phyloP scores from a whole-genome alignment of 2,797 vertebrate species.

The Acanthurus lineatus region DNA sequence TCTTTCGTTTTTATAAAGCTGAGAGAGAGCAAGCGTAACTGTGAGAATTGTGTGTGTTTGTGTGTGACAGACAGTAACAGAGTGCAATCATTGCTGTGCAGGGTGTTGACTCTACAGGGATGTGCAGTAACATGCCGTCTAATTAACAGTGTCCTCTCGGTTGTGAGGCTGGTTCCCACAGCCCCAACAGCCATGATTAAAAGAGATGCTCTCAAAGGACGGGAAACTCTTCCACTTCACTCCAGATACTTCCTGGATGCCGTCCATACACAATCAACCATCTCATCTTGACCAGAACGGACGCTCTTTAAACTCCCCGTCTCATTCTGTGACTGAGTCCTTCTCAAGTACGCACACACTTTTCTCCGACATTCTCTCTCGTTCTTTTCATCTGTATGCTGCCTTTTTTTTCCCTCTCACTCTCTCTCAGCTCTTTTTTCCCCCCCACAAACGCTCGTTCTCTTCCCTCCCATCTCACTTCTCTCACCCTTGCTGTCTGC shows the following conservation, averaged over 20 bases:
- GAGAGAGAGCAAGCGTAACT: conserved; percentile 4
- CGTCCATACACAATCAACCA: conserved; percentile 67
- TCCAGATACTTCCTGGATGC: conserved; percentile 75
- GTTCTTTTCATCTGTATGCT: conserved; percentile 66
- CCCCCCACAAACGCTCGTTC: conserved; percentile 56
- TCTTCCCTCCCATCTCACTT: conserved; percentile 64
- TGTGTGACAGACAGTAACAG: conserved; percentile 42
- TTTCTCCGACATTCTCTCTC: conserved; percentile 55
- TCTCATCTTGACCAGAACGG: conserved; percentile 77
- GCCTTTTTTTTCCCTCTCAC: conserved; percentile 7
- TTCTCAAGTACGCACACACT: conserved; percentile 51
- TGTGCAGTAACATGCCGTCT: conserved; percentile 78
- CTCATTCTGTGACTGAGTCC: conserved; percentile 57
- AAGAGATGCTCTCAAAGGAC: conserved; percentile 80
- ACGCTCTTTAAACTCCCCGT: conserved; percentile 69
- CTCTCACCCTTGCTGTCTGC: conserved; percentile 74
- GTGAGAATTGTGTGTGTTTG: conserved; percentile 39
- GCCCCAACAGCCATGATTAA: conserved; percentile 81
- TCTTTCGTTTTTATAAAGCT: not conserved
- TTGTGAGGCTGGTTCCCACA: conserved; percentile 72
- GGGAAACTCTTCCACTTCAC: conserved; percentile 70
- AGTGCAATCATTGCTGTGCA: conserved; percentile 60
- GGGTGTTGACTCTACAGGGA: conserved; percentile 80
- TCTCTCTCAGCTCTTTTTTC: conserved; percentile 33
- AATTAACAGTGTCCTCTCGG: conserved; percentile 82